Base-by-base conservation (phyloP, 2,888 invertebrate genomes). In the Lithodes maja region DNA sequence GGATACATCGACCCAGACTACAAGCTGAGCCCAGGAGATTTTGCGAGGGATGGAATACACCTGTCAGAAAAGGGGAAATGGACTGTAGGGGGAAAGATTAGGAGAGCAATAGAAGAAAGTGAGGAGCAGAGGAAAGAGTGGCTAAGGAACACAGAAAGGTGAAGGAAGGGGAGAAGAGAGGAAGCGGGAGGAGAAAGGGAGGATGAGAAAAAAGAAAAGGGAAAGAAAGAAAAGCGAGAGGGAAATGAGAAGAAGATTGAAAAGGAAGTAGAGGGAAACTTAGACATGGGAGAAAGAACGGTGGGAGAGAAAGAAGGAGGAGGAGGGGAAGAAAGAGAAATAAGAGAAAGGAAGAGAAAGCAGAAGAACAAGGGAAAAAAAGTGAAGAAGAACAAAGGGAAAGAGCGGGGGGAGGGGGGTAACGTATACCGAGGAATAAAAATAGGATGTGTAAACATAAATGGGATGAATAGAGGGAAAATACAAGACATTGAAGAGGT, bases 131-230 rank as follows among this genome's bases (percentile, higher is more conserved):
- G 12, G 61, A 12, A 61, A 61, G 12, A 12, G 12, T 7, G 12
- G 61, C 5, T 12, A 61, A 12, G 12, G 12, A 12, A 61, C 7
- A 12, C 7, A 1, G 61, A 7, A 12, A 7, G 12, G 12, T 7
- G 12, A 61, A 83, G 17, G 81, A 91, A 69, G 68, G 52, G 83
- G 61, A 82, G 80, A 86, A 82, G 61, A 80, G 55, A 50, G 9
- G 68, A 71, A 69, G n/a, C 5, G 74, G n/a, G n/a, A 33, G 33
- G 33, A 33, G n/a, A n/a, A 33, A n/a, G 33, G 74, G n/a, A n/a
- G n/a, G 5, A n/a, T 17, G 50, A 78, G 49, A 50, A 33, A 3
- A 15, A 5, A 5, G 7, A 61, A 5, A n/a, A n/a, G n/a, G 12
- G 61, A 12, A 5, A 61, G 61, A 61, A 61, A 12, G 61, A 61